Base-by-base conservation (phyloP, 2,888 invertebrate species). In the Craniophora ligustri region DNA sequence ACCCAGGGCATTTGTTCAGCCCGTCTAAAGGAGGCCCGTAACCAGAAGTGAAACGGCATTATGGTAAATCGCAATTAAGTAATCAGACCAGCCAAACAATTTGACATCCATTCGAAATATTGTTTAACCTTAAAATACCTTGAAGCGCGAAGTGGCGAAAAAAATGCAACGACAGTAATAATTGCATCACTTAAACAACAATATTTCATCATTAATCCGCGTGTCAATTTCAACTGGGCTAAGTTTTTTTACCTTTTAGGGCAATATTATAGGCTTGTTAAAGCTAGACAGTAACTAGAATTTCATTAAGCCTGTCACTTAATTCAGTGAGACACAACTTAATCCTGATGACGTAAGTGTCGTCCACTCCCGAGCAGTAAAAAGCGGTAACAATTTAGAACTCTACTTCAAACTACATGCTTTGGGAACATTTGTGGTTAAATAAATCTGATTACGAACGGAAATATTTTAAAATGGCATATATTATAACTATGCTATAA, bases 271-370 rank as follows among this genome's bases (percentile, higher is more conserved):
- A 2, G 23, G 36, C 36, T 38, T 21, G 62, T 47, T 35, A 30
- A 28, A 41, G 35, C 34, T 39, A 30, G 26, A 6, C 16, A 3
- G 39, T 47, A 28, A 14, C 31, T 32, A 40, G 32, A 63, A 67
- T 44, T 44, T 67, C 64, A 64, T 64, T 26, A 16, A 16, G 45
- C 16, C 36, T 68, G 69, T 64, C 56, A 68, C 68, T 68, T 68
- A 64, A 64, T 18, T 68, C 68, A 63, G 32, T 48, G 15, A 48
- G 36, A 7, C 8, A 30, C 7, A 13, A 11, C 14, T 46, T 68
- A 68, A 68, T 38, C 32, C 19, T 28, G n/a, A 28, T 55, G 30
- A 45, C 11, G 48, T 32, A 54, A 67, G 7, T 15, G 7, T 23
- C 11, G 26, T 18, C 26, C 4, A 32, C 23, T 39, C 38, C 38